Base-by-base conservation (phyloP, 2,888 invertebrate species). In the Odontocolon sp. region DNA sequence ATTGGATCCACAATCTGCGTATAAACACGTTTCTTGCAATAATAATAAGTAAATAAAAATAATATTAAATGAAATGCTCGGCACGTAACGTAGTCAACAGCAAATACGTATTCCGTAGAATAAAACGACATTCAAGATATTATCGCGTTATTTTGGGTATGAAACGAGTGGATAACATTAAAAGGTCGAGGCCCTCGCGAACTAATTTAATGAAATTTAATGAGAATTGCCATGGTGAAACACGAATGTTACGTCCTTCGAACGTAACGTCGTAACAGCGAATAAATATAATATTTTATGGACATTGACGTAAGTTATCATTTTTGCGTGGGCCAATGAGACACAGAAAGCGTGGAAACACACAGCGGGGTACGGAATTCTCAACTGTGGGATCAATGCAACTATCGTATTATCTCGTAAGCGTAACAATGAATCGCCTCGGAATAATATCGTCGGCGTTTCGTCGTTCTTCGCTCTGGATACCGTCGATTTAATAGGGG, bases 261-360 rank as follows among this genome's bases (percentile, higher is more conserved):
- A n/a, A n/a, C n/a, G n/a, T n/a, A n/a, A n/a, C n/a, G n/a, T n/a
- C n/a, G n/a, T n/a, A n/a, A n/a, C n/a, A n/a, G n/a, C n/a, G n/a
- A n/a, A n/a, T n/a, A n/a, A n/a, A n/a, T n/a, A n/a, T n/a, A n/a
- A n/a, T n/a, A 16, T 6, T n/a, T 14, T 16, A 31, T 52, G 14
- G 11, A 28, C 36, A 56, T 67, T 63, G 26, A 75, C 52, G 52
- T 66, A 42, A 63, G 61, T 16, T 61, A 33, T 71, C 28, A 26
- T 11, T 6, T 8, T 56, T 11, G 31, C 14, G 8, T 3, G 38
- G n/a, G 63, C n/a, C 3, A 31, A 59, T 64, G 64, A 59, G 63
- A 77, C 77, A 77, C 63, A 50, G 56, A 72, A 77, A 79, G 73
- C 76, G 71, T 67, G 52, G 68, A 78, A 67, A 78, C 79, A 78